phyloP scores from a whole-genome alignment of 2,888 invertebrate genomes.

The Seira musarum region DNA sequence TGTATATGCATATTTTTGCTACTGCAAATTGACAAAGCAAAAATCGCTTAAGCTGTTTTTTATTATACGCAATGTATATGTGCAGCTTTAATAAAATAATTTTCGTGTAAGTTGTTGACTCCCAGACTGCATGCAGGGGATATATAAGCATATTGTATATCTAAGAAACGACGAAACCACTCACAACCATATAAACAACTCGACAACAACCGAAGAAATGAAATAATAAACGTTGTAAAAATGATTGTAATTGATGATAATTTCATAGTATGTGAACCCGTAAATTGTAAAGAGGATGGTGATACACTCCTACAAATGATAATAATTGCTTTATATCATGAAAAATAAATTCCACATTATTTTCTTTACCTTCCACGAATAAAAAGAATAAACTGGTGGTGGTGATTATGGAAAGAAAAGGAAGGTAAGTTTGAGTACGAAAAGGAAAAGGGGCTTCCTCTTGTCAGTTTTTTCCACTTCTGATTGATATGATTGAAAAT shows the following conservation, averaged over 20 bases:
- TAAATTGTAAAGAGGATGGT: slow-evolving; percentile 32
- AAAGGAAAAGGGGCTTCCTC: slow-evolving; percentile 12
- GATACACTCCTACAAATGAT: slow-evolving; percentile 25
- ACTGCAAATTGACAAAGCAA: too few species aligned
- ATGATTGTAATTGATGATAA: slow-evolving; percentile 32
- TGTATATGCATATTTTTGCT: too few species aligned
- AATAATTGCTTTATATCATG: slow-evolving; percentile 38
- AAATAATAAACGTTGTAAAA: slow-evolving; percentile 27
- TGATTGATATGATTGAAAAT: slow-evolving; percentile 24
- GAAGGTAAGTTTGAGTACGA: slow-evolving; percentile 13
- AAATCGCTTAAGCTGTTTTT: background rate
- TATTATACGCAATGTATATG: background rate
- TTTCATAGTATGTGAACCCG: slow-evolving; percentile 36
- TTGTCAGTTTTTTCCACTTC: background rate
- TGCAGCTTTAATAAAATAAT: slow-evolving; percentile 7
- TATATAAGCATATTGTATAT: background rate
- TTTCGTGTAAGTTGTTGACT: slow-evolving; percentile 24
- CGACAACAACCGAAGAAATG: slow-evolving; percentile 21
- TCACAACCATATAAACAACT: background rate
- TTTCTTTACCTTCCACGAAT: slow-evolving; percentile 1
- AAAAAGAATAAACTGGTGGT: background rate
- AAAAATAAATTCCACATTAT: slow-evolving; percentile 8
- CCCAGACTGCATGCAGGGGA: slow-evolving; percentile 2
- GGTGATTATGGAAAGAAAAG: slow-evolving; percentile 22
- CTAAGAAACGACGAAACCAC: slow-evolving; percentile 16